Evolutionary conservation across 2,888 invertebrate species (phyloP), one percentile per base, ranked within the genome.

Genomic region (Drosophila stalkeri): DNA sequence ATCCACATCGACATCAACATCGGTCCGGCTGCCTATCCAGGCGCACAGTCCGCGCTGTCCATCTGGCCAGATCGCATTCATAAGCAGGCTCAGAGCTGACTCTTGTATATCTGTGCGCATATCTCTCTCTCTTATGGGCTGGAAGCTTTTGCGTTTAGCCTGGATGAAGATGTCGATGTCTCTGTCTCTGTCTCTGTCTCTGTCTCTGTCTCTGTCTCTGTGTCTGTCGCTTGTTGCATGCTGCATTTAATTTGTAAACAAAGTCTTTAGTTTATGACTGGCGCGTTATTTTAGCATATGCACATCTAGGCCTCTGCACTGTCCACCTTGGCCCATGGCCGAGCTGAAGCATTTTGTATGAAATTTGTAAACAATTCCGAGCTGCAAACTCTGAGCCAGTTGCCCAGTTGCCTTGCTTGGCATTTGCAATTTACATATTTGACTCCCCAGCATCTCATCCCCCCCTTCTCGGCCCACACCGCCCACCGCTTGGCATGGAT

Each of bases 181-280:
- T 62, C 55, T 56, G 70, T 33, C 20, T 61, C 46, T 23, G 61
- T 8, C n/a, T 47, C 49, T 59, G 66, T 20, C 20, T 64, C 46
- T 49, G 61, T 8, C 31, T 47, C 41, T 4, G 72, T 41, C 46
- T 67, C 52, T 56, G 68, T 31, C 14, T 55, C 49, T 33, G 61
- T 18, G n/a, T 56, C 39, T 57, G 60, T 47, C 18, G 64, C 27
- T 64, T 82, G 86, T 77, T 80, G 86, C 86, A 87, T 82, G 81
- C 77, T 89, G 89, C 86, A 89, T 90, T 89, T 90, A 89, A 89
- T 89, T 89, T 90, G 90, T 90, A 88, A 90, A 90, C 89, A 89
- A 89, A 89, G 89, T 89, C 90, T 89, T 89, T 89, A 89, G 90
- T 89, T 89, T 89, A 89, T 89, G 89, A 89, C 89, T 87, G 80